Evolutionary conservation across 2,888 invertebrate species (phyloP).

Genomic region (Drosophila sordidula): DNA sequence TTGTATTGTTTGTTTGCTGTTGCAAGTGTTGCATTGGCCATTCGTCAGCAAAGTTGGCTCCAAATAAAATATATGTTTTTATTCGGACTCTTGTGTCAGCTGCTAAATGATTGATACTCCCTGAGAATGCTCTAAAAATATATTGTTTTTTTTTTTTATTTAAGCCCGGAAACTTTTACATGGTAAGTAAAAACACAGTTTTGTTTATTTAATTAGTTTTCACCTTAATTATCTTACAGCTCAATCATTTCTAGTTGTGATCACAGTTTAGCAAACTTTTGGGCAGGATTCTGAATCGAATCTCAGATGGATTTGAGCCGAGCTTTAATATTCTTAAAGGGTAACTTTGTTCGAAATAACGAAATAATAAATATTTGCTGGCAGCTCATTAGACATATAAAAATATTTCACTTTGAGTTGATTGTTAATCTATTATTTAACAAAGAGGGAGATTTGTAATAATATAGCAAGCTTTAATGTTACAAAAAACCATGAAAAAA

Average conservation of each 20-base stretch:
- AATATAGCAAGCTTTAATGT: no score
- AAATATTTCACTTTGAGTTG: no score
- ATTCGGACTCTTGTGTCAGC: conserved; percentile 19
- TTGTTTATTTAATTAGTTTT: not conserved
- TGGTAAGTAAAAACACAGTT: not conserved
- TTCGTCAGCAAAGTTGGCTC: conserved; percentile 24
- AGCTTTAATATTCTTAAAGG: no score
- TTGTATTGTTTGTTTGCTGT: conserved; percentile 12
- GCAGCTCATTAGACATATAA: no score
- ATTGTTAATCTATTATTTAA: no score
- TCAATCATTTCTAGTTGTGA: not conserved
- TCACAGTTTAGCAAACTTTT: no score
- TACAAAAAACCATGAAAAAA: no score
- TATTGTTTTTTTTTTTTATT: conserved; percentile 1
- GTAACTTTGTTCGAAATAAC: no score
- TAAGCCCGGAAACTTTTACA: not conserved
- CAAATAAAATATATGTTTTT: conserved; percentile 8
- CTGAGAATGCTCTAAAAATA: conserved; percentile 3
- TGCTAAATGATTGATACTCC: conserved; percentile 23
- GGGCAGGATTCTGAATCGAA: no score
- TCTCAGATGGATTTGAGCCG: no score
- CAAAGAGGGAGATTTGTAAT: no score
- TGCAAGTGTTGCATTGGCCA: conserved; percentile 25
- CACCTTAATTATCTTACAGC: not conserved
- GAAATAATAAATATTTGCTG: no score